Evolutionary conservation across 2,113 vertebrate genomes (phyloP).

Genomic region (Gavialis gangeticus): DNA sequence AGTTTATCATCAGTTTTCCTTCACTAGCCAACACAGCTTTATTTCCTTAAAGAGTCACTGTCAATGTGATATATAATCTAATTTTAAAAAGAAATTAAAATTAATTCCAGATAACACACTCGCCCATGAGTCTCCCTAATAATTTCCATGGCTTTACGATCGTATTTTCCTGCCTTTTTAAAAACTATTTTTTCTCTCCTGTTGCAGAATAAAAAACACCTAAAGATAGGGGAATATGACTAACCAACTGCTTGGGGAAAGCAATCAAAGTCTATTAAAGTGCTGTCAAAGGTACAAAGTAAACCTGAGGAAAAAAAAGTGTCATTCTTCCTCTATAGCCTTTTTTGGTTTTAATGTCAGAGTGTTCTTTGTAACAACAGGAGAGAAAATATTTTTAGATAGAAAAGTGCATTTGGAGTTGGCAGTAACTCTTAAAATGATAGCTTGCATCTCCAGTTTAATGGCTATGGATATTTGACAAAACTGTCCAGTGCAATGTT

Average conservation of each 20-base stretch:
- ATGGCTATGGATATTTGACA: constrained; percentile 47
- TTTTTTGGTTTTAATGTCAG: constrained; percentile 54
- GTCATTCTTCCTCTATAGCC: constrained; percentile 3
- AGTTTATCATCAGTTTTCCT: constrained; percentile 14
- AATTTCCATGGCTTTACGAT: background rate
- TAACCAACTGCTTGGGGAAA: constrained; percentile 17
- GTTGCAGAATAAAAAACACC: background rate
- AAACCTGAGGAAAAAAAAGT: constrained; percentile 17
- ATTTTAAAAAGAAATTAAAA: background rate
- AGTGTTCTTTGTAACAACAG: constrained; percentile 25
- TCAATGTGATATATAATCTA: background rate
- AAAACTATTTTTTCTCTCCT: background rate
- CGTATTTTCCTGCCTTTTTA: background rate
- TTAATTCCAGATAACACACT: background rate
- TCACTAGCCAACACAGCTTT: background rate
- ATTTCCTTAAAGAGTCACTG: background rate
- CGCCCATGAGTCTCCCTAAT: background rate
- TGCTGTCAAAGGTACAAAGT: background rate
- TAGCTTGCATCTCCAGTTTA: constrained; percentile 32
- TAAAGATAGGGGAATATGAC: constrained; percentile 35
- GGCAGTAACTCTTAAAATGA: background rate
- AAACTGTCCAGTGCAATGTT: constrained; percentile 18
- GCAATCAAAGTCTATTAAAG: constrained; percentile 28
- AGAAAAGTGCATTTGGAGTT: background rate
- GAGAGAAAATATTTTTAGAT: constrained; percentile 47